These are phyloP conservation scores for Prenolepis imparis DNA, from an alignment of 2,888 invertebrate genomes.

Conservation along the genomic window DNA sequence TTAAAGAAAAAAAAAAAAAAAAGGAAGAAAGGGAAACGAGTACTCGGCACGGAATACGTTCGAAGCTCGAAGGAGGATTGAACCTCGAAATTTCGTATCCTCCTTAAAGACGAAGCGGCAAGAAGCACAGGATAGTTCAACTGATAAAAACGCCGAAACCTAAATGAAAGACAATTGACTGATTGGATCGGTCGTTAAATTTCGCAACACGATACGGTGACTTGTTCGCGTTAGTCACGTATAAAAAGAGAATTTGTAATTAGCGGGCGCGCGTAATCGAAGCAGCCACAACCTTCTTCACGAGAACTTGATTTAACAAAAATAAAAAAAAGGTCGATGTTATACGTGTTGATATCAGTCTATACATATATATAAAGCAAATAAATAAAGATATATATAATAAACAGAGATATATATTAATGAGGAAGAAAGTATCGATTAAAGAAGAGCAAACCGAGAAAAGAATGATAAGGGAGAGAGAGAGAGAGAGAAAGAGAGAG, in stretches of 20 bases:
- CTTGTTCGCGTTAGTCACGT: constrained; percentile 42
- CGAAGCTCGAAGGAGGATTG: constrained; percentile 42
- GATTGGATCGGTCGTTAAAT: constrained; percentile 46
- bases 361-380: constrained; percentile 78
- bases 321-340: constrained; percentile 74
- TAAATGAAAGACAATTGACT: constrained; percentile 45
- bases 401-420: constrained; percentile 80
- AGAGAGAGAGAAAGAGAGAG: constrained; percentile 61
- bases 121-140: constrained; percentile 49
- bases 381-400: constrained; percentile 73
- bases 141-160: constrained; percentile 67
- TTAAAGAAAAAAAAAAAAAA: not conserved
- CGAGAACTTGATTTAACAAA: constrained; percentile 61
- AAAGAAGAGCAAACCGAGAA: constrained; percentile 49
- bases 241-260: constrained; percentile 57
- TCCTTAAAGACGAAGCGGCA: constrained; percentile 14
- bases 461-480: constrained; percentile 51
- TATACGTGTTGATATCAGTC: constrained; percentile 84
- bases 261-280: constrained; percentile 63
- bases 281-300: constrained; percentile 72
- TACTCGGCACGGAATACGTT: constrained; percentile 40
- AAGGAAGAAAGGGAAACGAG: not conserved
- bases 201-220: constrained; percentile 42
- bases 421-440: constrained; percentile 77
- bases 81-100: constrained; percentile 63